Evolutionary conservation across 2,797 vertebrate species (phyloP), one percentile per base, ranked within the genome.

Genomic region (Epinephelus coioides): DNA sequence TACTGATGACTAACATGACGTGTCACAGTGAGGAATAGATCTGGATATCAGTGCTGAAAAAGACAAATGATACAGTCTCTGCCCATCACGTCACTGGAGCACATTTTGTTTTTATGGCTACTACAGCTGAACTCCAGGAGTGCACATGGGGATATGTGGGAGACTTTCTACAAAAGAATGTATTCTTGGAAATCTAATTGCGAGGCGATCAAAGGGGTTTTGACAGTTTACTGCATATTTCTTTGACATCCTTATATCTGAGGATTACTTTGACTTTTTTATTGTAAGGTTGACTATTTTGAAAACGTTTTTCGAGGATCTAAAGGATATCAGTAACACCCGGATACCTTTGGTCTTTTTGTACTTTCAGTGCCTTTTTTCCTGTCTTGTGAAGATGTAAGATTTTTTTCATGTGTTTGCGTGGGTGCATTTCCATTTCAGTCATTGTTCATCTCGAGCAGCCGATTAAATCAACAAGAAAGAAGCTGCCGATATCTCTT

Each of bases 221-320:
- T 68, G 71, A 44, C n/a, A 50, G 53, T 34, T 44, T 25, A 50
- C 47, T 25, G 13, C 54, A 53, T 61, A 55, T 79, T 74, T 64
- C 64, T 79, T 76, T 64, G 51, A 69, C 19, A 43, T 66, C 44
- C 55, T 21, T 55, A 43, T 56, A 65, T 69, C 44, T 44, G 56
- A 63, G 54, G 72, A 63, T 86, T 74, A 40, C 54, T 27, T 75
- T 21, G 46, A 57, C n/a, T 75, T 69, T 59, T 61, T 54, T 30
- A 68, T 50, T 70, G 25, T 53, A 44, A 61, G 56, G 61, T 54
- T 63, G 63, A 73, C 34, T 51, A 43, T 43, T 71, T 73, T 68
- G 61, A 66, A 76, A 70, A 63, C 49, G 46, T 61, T 75, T 43
- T 51, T 67, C 19, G 47, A 79, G 23, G 49, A 78, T 82, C 50